These are phyloP conservation scores for Psephotus haematonotus DNA, from an alignment of 2,113 vertebrate species.

Conservation along the genomic window DNA sequence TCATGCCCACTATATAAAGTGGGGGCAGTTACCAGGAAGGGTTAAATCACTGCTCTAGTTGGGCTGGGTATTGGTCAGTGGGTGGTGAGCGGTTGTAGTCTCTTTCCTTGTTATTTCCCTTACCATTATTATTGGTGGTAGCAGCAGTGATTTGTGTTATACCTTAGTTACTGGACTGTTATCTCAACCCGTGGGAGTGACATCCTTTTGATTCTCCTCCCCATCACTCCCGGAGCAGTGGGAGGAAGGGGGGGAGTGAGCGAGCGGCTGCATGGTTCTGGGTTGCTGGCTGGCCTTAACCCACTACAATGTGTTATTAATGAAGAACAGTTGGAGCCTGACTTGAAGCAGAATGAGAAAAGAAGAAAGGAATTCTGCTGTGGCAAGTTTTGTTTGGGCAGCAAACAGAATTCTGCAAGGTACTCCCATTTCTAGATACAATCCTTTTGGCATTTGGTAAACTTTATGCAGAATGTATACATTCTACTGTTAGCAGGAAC, in stretches of 20 bases:
- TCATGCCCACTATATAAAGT: no score
- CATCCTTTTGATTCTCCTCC: not conserved
- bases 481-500: not conserved
- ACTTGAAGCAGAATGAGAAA: not conserved
- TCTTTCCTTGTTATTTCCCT: not conserved
- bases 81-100: no score
- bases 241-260: not conserved
- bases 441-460: not conserved
- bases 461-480: not conserved
- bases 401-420: not conserved
- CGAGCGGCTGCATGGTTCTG: not conserved
- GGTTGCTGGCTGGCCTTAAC: not conserved
- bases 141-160: not conserved
- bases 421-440: not conserved
- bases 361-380: not conserved
- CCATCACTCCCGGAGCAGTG: rapidly evolving
- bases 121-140: not conserved
- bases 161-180: not conserved
- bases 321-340: not conserved
- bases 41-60: no score
- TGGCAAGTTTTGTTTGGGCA: not conserved
- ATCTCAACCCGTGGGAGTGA: not conserved
- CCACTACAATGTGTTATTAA: not conserved
- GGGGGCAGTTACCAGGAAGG: no score
- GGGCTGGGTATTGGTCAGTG: no score